Evolutionary conservation across 2,113 vertebrate genomes (phyloP).

Genomic region (Lycocorax pyrrhopterus): DNA sequence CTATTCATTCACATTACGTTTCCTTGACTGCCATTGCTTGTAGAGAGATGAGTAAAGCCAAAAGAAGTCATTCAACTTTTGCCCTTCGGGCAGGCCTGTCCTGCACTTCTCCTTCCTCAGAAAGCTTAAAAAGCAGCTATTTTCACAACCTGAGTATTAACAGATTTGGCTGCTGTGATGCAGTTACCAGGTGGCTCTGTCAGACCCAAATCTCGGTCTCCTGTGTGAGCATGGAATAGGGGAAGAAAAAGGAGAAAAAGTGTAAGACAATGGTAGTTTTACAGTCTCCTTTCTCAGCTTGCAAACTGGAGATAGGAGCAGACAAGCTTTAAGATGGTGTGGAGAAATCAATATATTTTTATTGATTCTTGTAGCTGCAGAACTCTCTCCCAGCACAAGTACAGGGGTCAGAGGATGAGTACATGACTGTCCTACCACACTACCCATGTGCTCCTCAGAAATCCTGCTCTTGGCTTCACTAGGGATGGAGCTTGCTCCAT

Average conservation of each 20-base stretch:
- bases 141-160: not conserved
- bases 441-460: not conserved
- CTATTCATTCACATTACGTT: not conserved
- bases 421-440: not conserved
- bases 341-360: slow-evolving; percentile 39
- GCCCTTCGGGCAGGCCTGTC: not conserved
- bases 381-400: slow-evolving; percentile 9
- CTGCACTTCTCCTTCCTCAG: not conserved
- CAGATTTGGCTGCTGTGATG: not conserved
- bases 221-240: accelerated
- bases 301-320: not conserved
- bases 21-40: not conserved
- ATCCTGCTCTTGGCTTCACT: not conserved
- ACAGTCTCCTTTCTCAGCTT: not conserved
- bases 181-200: not conserved
- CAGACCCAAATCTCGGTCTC: not conserved
- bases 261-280: not conserved
- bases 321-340: not conserved
- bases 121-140: not conserved
- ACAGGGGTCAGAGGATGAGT: not conserved
- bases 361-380: slow-evolving; percentile 44
- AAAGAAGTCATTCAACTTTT: not conserved
- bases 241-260: not conserved
- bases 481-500: not conserved
- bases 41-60: not conserved